A percentile compares a stretch with the other conserved stretches of the same genome.
Evolutionary conservation across 2,888 invertebrate genomes (phyloP).

Genomic region (Dastarcus helophoroides): DNA sequence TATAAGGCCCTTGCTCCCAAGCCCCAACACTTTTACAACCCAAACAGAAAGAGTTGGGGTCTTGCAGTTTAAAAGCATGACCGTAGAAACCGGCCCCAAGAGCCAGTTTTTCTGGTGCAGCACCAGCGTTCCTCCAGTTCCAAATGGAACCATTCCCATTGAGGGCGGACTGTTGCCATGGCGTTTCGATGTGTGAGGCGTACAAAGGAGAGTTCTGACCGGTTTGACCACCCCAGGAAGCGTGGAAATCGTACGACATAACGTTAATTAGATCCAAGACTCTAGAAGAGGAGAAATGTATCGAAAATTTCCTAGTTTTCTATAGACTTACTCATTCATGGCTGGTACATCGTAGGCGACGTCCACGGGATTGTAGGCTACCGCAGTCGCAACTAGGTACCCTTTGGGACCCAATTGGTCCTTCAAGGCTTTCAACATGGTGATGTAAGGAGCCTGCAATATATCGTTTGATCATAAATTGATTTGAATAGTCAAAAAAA

Average conservation of each 20-base stretch:
- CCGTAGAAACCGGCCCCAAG: constrained; percentile 11
- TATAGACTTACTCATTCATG: not conserved
- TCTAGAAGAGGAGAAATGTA: too few relatives aligned
- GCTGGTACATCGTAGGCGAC: not conserved
- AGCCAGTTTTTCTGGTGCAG: constrained; percentile 8
- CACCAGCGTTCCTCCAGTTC: constrained; percentile 11
- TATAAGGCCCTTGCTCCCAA: constrained; percentile 9
- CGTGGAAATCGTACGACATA: constrained; percentile 11
- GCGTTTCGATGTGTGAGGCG: constrained; percentile 3
- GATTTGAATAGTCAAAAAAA: too few relatives aligned
- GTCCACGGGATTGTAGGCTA: not conserved
- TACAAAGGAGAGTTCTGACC: constrained; percentile 7
- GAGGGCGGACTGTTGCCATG: constrained; percentile 7
- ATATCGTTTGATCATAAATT: too few relatives aligned
- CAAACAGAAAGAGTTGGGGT: not conserved
- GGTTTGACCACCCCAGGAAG: constrained; percentile 5
- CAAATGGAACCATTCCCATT: constrained; percentile 7
- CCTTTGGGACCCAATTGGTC: not conserved
- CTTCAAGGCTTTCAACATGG: constrained; percentile 3
- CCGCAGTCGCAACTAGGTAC: not conserved
- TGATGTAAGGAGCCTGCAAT: constrained; percentile 14
- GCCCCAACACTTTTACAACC: constrained; percentile 9
- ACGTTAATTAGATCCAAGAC: constrained; percentile 10
- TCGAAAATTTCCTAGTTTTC: not conserved
- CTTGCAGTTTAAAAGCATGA: constrained; percentile 7